Evolutionary conservation across 2,888 invertebrate species (phyloP), one percentile per base, ranked within the genome.

Genomic region (Yponomeuta evonymella): DNA sequence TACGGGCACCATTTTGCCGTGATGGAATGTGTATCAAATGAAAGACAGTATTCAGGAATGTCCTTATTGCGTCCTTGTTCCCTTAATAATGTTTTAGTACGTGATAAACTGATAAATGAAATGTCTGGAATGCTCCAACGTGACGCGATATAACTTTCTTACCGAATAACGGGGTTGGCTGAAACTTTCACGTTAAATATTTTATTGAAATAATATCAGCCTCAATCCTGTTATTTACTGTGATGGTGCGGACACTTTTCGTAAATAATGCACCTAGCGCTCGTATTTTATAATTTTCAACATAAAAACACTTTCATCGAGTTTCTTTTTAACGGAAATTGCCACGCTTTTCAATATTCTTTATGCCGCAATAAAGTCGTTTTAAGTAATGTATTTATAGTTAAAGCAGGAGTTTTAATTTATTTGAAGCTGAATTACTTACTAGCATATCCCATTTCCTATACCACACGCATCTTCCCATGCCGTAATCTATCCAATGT

Each of bases 61-160:
- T 58, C 58, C 58, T 69, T 69, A 69, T 69, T 70, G 63, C 67
- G 23, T 67, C 72, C 70, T 71, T 71, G 63, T 66, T 65, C 70
- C 66, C 65, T 72, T 73, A 69, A 72, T 73, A 72, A 72, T 67
- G 70, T 72, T 65, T 70, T 72, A 76, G 71, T 74, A 76, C 70
- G 72, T 68, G 33, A 72, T 74, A 74, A 75, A 72, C 74, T 76
- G 75, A 76, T 73, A 76, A 76, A 76, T 76, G 72, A 76, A 69
- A 69, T 58, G 36, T 58, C 58, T 1, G 33, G 30, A 30, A 29
- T 12, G 58, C n/a, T 58, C 30, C 6, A 69, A 29, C 51, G 36
- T 58, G 10, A 51, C 10, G 51, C 12, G 15, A 12, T 58, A 58
- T 3, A 15, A 58, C 4, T 58, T 58, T 12, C 51, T 58, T 8